These are phyloP conservation scores for Sinhomidia bicolor DNA, from an alignment of 2,888 invertebrate species.

Conservation along the genomic window DNA sequence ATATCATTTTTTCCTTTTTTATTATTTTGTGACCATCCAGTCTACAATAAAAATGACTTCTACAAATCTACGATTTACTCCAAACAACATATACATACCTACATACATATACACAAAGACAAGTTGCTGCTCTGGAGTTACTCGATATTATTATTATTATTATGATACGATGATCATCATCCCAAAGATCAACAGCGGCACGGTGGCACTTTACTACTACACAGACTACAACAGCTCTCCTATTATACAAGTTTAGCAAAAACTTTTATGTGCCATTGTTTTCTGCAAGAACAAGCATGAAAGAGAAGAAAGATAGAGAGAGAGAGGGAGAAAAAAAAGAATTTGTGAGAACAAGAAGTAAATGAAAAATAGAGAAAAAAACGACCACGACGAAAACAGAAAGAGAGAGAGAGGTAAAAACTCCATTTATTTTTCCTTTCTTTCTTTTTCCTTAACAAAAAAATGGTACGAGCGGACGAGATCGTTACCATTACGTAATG, in stretches of 20 bases:
- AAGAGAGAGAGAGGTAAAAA: background rate
- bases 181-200: background rate
- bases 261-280: constrained; percentile 53
- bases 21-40: constrained; percentile 33
- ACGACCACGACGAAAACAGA: background rate
- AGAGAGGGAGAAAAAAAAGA: background rate
- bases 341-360: constrained; percentile 29
- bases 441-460: constrained; percentile 20
- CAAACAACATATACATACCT: too few species aligned
- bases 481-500: constrained; percentile 70
- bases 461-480: background rate
- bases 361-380: background rate
- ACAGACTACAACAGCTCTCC: too few species aligned
- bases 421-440: constrained; percentile 17
- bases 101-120: too few species aligned
- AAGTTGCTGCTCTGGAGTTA: constrained; percentile 3
- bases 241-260: background rate
- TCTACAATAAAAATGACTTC: background rate
- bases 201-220: background rate
- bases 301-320: background rate
- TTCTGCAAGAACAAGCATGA: constrained; percentile 61
- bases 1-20: constrained; percentile 51
- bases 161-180: constrained; percentile 12
- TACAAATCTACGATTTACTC: constrained; percentile 19
- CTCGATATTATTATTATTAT: background rate